Percentiles rank a stretch among this genome's conserved stretches.
phyloP scores from a whole-genome alignment of 2,113 vertebrate genomes.

The Rynchops niger region DNA sequence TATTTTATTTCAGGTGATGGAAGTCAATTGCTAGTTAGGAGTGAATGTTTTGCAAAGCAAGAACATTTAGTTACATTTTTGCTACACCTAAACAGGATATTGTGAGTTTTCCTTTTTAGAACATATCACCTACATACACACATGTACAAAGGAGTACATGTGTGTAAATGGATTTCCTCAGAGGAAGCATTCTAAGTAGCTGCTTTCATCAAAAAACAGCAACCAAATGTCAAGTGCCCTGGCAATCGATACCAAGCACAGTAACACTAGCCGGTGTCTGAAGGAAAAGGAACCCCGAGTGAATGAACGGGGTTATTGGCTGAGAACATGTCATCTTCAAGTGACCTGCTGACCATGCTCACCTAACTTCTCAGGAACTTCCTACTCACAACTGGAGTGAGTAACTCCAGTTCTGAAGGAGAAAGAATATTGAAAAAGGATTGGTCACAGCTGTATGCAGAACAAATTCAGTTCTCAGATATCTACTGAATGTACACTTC shows the following conservation, averaged over 20 bases:
- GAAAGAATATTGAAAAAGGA: background rate
- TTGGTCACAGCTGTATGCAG: background rate
- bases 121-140: background rate
- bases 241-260: background rate
- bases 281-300: background rate
- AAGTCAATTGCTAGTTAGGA: slow-evolving; percentile 37
- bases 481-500: background rate
- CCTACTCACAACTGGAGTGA: background rate
- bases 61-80: background rate
- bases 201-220: slow-evolving; percentile 20
- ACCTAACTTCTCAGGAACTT: background rate
- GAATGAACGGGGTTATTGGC: slow-evolving; percentile 1
- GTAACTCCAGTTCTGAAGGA: background rate
- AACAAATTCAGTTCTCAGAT: background rate
- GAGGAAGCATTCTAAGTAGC: slow-evolving; percentile 6
- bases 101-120: background rate
- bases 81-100: background rate
- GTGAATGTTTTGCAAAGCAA: background rate
- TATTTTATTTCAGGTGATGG: slow-evolving; percentile 48
- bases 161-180: background rate
- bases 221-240: slow-evolving; percentile 5
- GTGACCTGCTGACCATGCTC: background rate
- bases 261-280: slow-evolving; percentile 18
- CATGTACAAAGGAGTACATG: background rate
- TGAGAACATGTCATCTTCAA: background rate